Conservation (phyloP, 2,888 invertebrate species). For the Thera obeliscata region DNA sequence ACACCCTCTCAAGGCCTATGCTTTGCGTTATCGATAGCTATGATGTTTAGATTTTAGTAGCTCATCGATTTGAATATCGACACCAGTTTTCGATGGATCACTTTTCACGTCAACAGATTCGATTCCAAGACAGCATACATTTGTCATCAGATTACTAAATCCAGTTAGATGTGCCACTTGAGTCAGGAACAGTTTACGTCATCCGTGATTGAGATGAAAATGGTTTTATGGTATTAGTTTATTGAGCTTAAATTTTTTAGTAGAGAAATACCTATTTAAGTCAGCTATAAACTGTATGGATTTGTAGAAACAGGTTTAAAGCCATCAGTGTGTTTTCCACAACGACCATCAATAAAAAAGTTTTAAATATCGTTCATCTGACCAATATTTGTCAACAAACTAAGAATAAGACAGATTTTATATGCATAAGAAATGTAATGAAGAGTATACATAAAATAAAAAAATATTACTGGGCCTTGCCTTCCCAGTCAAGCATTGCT, state of each 20-base stretch:
- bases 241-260: slow-evolving; percentile 17
- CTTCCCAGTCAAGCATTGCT: too few species aligned
- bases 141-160: slow-evolving; percentile 32
- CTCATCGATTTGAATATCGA: neutral
- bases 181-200: slow-evolving; percentile 29
- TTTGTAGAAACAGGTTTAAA: neutral
- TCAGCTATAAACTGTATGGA: slow-evolving; percentile 1
- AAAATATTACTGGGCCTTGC: too few species aligned
- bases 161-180: slow-evolving; percentile 33
- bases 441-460: too few species aligned
- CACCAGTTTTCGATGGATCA: neutral
- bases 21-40: too few species aligned
- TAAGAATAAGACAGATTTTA: too few species aligned
- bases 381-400: too few species aligned
- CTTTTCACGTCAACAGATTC: slow-evolving; percentile 16
- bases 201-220: slow-evolving; percentile 18
- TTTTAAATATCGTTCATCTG: neutral
- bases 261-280: slow-evolving; percentile 4
- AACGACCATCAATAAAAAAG: neutral
- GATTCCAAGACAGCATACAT: slow-evolving; percentile 7
- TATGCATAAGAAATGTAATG: too few species aligned
- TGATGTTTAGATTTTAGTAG: too few species aligned
- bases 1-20: too few species aligned
- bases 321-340: neutral
- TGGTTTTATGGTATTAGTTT: slow-evolving; percentile 7